These are phyloP conservation scores for Puntigrus tetrazona DNA, from an alignment of 2,113 vertebrate species.

Conservation along the genomic window DNA sequence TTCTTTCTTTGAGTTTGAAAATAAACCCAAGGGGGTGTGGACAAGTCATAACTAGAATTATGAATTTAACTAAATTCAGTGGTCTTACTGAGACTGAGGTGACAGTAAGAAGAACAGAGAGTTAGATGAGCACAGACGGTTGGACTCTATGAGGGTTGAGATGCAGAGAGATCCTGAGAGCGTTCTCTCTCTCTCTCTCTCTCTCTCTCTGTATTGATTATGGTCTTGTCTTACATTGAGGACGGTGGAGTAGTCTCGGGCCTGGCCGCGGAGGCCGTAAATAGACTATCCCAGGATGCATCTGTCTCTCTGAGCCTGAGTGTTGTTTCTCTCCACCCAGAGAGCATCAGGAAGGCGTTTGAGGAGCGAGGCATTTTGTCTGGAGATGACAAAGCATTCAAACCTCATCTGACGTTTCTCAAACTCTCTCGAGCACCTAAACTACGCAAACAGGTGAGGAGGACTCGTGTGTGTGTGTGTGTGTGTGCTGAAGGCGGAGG, in stretches of 20 bases:
- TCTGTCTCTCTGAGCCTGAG: conserved; percentile 49
- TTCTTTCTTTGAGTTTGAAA: no score
- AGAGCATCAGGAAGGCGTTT: conserved; percentile 80
- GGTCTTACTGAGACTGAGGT: neutral
- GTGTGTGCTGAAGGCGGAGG: neutral
- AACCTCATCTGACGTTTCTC: conserved; percentile 96
- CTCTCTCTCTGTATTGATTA: conserved; percentile 71
- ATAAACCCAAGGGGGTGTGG: no score
- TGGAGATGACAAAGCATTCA: conserved; percentile 80
- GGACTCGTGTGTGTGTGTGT: neutral
- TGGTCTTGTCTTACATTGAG: conserved; percentile 64
- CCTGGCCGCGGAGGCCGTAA: conserved; percentile 64
- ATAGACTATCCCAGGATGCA: conserved; percentile 53
- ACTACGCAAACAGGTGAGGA: conserved; percentile 82
- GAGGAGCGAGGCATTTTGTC: conserved; percentile 82
- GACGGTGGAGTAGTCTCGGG: conserved; percentile 31
- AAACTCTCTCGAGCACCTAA: conserved; percentile 87
- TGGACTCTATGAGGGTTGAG: no score
- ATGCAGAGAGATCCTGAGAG: no score
- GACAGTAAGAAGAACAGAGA: neutral
- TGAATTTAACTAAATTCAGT: no score
- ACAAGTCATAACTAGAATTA: no score
- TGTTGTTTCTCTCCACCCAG: conserved; percentile 70
- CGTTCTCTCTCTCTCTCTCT: no score
- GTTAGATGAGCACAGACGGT: neutral